phyloP scores from a whole-genome alignment of 2,113 vertebrate genomes.

The Carettochelys insculpta region DNA sequence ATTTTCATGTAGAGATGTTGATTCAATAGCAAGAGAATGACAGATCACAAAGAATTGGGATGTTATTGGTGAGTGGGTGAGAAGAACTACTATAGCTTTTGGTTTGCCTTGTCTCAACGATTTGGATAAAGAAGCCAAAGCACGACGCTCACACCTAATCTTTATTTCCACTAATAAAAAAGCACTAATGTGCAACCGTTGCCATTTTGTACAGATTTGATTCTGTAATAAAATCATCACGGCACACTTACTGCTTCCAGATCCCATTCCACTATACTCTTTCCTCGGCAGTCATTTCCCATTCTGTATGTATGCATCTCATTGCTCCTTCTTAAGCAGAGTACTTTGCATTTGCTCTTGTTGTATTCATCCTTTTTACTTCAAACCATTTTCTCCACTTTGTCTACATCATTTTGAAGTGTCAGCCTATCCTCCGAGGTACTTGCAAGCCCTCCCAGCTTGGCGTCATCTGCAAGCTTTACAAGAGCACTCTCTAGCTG shows the following conservation, averaged over 20 bases:
- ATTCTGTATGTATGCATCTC: too few species aligned
- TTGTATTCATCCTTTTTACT: too few species aligned
- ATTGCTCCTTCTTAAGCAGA: too few species aligned
- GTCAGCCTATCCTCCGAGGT: too few species aligned
- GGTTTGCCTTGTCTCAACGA: fast-evolving
- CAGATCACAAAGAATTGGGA: background rate
- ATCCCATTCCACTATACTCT: too few species aligned
- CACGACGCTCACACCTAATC: background rate
- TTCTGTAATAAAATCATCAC: background rate
- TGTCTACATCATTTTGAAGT: too few species aligned
- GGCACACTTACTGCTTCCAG: background rate
- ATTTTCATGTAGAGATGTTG: background rate
- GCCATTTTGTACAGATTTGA: background rate
- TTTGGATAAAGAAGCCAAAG: background rate
- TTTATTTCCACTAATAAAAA: background rate
- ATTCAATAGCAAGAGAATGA: background rate
- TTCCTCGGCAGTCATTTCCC: too few species aligned
- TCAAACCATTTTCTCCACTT: too few species aligned
- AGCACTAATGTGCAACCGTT: background rate
- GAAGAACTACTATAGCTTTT: background rate
- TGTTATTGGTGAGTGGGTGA: background rate
- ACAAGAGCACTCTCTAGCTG: too few species aligned
- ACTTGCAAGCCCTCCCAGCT: too few species aligned
- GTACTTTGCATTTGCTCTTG: too few species aligned
- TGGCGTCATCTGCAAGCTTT: too few species aligned